These are phyloP conservation scores for Mycteria americana DNA, from an alignment of 2,797 vertebrate genomes.

Conservation along the genomic window DNA sequence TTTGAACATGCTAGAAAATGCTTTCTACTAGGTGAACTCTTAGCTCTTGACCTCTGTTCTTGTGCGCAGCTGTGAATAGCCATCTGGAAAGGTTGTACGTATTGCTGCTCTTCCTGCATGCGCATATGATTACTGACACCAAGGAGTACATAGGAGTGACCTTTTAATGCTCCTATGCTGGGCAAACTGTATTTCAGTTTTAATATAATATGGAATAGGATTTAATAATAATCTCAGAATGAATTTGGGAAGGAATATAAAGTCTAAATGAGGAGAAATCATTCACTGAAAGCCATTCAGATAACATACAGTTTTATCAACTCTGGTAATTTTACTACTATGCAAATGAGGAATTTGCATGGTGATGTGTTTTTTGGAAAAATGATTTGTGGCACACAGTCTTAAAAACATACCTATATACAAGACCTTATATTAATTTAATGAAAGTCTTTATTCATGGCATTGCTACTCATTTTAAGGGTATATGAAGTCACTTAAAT, in stretches of 20 bases:
- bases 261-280: slow-evolving; percentile 6
- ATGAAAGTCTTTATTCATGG: background rate
- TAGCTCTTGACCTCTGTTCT: slow-evolving; percentile 30
- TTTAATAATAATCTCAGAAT: slow-evolving; percentile 40
- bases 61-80: background rate
- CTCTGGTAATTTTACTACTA: slow-evolving; percentile 15
- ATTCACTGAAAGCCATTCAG: background rate
- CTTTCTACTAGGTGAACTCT: slow-evolving; percentile 15
- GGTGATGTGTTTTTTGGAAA: background rate
- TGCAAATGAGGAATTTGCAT: slow-evolving; percentile 11
- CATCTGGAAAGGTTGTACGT: background rate
- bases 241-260: slow-evolving; percentile 28
- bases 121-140: background rate
- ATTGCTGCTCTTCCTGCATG: background rate
- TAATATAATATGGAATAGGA: slow-evolving; percentile 31
- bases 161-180: background rate
- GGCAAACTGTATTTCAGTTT: slow-evolving; percentile 27
- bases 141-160: background rate
- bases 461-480: background rate
- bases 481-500: background rate
- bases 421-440: background rate
- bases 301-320: slow-evolving; percentile 1
- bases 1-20: background rate
- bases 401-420: background rate
- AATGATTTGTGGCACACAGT: background rate